A percentile compares a stretch with the other conserved stretches of the same genome.
Evolutionary conservation across 2,113 vertebrate genomes (phyloP).

Genomic region (Orcinus orca): DNA sequence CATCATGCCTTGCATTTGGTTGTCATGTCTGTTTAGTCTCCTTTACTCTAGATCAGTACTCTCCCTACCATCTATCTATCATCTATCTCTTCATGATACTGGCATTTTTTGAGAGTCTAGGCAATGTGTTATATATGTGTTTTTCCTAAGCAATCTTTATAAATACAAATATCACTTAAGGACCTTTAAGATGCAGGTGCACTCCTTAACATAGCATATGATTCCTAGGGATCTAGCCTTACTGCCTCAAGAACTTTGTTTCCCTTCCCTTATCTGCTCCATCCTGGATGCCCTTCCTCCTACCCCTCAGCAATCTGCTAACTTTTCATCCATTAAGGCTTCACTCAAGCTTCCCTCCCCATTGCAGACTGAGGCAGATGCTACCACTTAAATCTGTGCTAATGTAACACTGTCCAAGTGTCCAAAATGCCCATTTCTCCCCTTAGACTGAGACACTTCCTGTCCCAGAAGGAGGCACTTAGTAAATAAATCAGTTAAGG

Average conservation of each 20-base stretch:
- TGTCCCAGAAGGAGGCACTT: background rate
- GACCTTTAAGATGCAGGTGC: background rate
- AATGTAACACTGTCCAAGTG: background rate
- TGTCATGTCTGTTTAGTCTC: too few relatives aligned
- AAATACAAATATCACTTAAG: background rate
- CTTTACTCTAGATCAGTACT: background rate
- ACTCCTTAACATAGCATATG: background rate
- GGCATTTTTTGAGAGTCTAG: background rate
- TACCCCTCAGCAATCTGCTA: background rate
- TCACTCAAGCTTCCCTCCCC: background rate
- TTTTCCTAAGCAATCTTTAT: background rate
- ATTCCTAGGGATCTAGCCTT: background rate
- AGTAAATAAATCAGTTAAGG: background rate
- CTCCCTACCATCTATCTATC: background rate
- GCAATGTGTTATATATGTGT: background rate
- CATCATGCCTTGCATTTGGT: too few relatives aligned
- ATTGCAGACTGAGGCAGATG: background rate
- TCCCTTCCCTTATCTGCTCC: background rate
- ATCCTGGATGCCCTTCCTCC: background rate
- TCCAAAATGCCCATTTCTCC: background rate
- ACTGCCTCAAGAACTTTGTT: background rate
- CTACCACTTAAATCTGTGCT: background rate
- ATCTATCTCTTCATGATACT: background rate
- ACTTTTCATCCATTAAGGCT: background rate
- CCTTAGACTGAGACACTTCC: background rate